Evolutionary conservation across 1,140 invertebrate species (phyloP).

Genomic region (Platyura marginata): DNA sequence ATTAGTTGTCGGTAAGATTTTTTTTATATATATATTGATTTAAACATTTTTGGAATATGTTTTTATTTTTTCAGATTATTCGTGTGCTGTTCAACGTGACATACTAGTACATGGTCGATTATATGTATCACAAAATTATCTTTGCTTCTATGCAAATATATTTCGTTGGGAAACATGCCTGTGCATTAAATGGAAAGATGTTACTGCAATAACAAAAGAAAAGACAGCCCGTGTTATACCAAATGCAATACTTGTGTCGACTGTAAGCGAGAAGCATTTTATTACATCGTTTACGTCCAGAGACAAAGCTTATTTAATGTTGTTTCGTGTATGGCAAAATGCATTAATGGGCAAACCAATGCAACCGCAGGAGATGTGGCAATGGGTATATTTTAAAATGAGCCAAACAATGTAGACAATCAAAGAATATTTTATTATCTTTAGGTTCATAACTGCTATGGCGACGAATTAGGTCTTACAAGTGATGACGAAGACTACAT

Average conservation of each 20-base stretch:
- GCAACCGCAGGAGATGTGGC: conserved; percentile 74
- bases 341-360: conserved; percentile 78
- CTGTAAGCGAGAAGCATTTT: conserved; percentile 73
- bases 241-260: conserved; percentile 79
- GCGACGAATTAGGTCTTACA: conserved; percentile 78
- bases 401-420: background rate
- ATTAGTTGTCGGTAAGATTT: conserved; percentile 69
- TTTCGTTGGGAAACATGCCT: conserved; percentile 84
- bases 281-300: conserved; percentile 81
- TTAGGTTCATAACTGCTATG: conserved; percentile 73
- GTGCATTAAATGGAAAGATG: conserved; percentile 68
- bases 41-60: background rate
- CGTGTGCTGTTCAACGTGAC: conserved; percentile 87
- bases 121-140: conserved; percentile 82
- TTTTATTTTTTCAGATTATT: conserved; percentile 89
- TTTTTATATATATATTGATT: background rate
- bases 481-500: conserved; percentile 86
- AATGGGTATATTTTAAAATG: conserved; percentile 35
- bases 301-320: conserved; percentile 87
- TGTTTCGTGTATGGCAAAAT: conserved; percentile 92
- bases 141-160: conserved; percentile 92
- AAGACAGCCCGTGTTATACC: conserved; percentile 86
- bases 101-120: conserved; percentile 82
- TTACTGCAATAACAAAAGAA: conserved; percentile 78
- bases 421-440: conserved; percentile 1